Base-by-base conservation (phyloP, 2,113 vertebrate genomes). In the Sisor rabdophorus region DNA sequence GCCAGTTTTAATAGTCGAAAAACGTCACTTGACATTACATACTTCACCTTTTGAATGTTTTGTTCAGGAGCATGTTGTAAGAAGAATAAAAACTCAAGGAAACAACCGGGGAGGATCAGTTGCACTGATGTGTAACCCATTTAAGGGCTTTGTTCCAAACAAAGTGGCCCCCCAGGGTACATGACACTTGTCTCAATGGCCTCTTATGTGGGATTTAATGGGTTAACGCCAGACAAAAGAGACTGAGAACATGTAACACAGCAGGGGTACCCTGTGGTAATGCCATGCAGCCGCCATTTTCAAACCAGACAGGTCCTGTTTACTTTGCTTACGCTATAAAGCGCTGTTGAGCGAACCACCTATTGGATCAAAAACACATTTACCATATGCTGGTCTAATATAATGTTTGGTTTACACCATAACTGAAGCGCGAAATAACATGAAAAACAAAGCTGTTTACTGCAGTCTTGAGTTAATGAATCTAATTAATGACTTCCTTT, bases 191-290 rank as follows among this genome's bases (percentile, higher is more conserved):
- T 67, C 76, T 84, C 76, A 84, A 73, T 83, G 81, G 80, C 32
- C 78, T 79, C 80, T 79, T 79, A 76, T 83, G 81, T 83, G 81
- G 80, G 83, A 79, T 82, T 84, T 84, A 86, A 84, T 58, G 80
- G 85, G 85, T 86, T 86, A 84, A 84, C 26, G 48, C 63, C 81
- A 80, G 70, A 84, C 81, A 84, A 83, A 82, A 81, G 80, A 79
- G 71, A 22, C 73, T 58, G 78, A 76, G 76, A 82, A 80, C 76
- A 79, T 80, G 78, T 77, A 77, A 65, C 83, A 48, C 80, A 77
- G 80, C 67, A 59, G 83, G 85, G 73, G 61, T 69, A n/a, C 59
- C 54, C 74, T 60, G 40, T 79, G 65, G 67, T 65, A 82, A 75
- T 44, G 36, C 74, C 77, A 76, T 81, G 72, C 79, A 71, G 75